Evolutionary conservation across 2,797 vertebrate species (phyloP), one percentile per base, ranked within the genome.

Genomic region (Hirundo rustica): DNA sequence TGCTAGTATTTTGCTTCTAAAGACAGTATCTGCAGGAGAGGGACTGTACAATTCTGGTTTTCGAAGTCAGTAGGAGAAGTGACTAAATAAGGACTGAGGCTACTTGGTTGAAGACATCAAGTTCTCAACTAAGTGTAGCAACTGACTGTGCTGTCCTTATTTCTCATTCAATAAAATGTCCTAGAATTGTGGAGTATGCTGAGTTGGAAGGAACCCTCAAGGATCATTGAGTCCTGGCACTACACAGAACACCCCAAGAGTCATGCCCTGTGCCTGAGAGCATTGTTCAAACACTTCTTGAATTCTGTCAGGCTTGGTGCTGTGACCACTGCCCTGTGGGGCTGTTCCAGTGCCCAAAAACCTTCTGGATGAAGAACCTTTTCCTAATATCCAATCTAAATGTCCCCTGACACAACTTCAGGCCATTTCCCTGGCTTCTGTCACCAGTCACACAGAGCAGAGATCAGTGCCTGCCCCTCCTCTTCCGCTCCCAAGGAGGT

Each of bases 401-500:
- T 8, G 3, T 53, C 16, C 16, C 9, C 21, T 16, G 7, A 9
- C 10, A 10, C 29, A 73, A 1, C 4, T 45, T 3, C n/a, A 73
- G n/a, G 29, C 11, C 53, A n/a, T 45, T 45, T 79, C 19, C 9
- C 26, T 16, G 4, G 3, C 2, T 80, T 2, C 9, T 51, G 7
- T 18, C n/a, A n/a, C 60, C 2, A 2, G 20, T n/a, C 16, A 44
- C 10, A 29, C 2, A 48, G 29, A 17, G 1, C 0, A 27, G 21
- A 64, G 16, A n/a, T 38, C 16, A 23, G 27, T 6, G n/a, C 2
- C n/a, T 65, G n/a, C 4, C 9, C 13, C 13, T 44, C 9, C 25
- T 8, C 11, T 16, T 25, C 6, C 0, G 11, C 20, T 25, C 6
- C 0, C 1, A 3, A 23, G 22, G 22, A 55, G 32, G 4, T 4